phyloP scores from a whole-genome alignment of 2,113 vertebrate genomes.

The Arizona elegans region DNA sequence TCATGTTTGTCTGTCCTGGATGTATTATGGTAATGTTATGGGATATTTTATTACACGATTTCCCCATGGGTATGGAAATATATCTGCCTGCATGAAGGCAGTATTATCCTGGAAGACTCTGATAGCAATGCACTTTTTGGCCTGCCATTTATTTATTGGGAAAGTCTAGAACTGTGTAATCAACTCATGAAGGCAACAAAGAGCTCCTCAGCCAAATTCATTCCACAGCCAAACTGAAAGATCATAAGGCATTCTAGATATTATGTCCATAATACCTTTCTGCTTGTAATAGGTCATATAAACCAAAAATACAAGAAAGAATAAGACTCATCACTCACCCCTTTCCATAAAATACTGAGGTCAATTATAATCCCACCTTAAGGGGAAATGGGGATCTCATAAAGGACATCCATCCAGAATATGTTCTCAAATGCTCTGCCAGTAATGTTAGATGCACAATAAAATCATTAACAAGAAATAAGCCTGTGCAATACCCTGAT shows the following conservation, averaged over 20 bases:
- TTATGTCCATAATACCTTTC: not conserved
- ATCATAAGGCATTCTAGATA: not conserved
- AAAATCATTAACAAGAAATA: not conserved
- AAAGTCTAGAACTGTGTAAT: not conserved
- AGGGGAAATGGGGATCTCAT: not conserved
- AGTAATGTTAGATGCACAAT: not conserved
- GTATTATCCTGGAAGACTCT: not conserved
- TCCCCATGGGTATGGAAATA: not conserved
- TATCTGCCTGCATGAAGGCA: not conserved
- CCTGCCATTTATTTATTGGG: not conserved
- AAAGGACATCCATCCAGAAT: not conserved
- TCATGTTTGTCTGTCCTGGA: not conserved
- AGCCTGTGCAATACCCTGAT: not conserved
- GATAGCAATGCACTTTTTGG: not conserved
- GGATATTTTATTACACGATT: not conserved
- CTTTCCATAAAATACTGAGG: not conserved
- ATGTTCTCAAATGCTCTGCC: not conserved
- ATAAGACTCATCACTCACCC: not conserved
- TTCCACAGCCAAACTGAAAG: not conserved
- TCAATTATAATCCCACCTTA: not conserved
- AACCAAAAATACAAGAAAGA: not conserved
- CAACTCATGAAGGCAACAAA: not conserved
- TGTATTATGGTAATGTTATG: no score
- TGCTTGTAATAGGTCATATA: not conserved
- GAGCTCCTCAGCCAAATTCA: not conserved